Percentiles rank a stretch among this genome's conserved stretches.
Conservation (phyloP, 92 coral and sea anemone genomes). For the Hydrozoanthus gracilis region DNA sequence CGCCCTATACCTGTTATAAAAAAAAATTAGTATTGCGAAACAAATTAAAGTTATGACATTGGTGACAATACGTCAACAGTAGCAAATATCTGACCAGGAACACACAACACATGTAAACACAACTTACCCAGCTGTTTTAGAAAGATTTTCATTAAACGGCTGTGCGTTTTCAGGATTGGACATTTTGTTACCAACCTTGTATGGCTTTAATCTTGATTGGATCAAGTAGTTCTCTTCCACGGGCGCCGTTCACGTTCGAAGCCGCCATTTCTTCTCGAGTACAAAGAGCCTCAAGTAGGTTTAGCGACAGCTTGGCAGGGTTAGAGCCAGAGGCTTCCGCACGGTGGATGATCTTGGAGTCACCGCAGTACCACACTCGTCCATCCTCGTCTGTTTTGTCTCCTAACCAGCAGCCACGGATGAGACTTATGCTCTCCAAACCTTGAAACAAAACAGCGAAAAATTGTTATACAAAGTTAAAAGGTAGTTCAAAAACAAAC, state of each 20-base stretch:
- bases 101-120: no score
- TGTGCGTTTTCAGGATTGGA: background rate
- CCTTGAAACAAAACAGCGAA: constrained; percentile 33
- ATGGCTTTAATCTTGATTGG: constrained; percentile 95
- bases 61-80: no score
- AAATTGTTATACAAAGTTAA: no score
- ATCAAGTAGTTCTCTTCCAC: constrained; percentile 90
- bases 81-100: no score
- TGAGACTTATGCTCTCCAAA: constrained; percentile 55
- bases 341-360: constrained; percentile 77
- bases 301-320: constrained; percentile 92
- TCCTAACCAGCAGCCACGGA: constrained; percentile 93
- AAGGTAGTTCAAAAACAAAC: no score
- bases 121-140: no score
- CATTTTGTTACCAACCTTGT: constrained; percentile 63
- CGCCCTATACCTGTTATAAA: no score
- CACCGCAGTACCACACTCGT: constrained; percentile 94
- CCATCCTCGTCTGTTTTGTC: constrained; percentile 70
- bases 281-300: constrained; percentile 87
- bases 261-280: constrained; percentile 97
- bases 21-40: no score
- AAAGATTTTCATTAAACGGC: background rate
- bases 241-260: constrained; percentile 93
- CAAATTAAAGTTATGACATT: no score
- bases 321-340: constrained; percentile 91